A percentile compares a stretch with the other conserved stretches of the same genome.
These are phyloP conservation scores for Bradysia coprophila DNA, from an alignment of 1,140 invertebrate genomes.

Conservation along the genomic window DNA sequence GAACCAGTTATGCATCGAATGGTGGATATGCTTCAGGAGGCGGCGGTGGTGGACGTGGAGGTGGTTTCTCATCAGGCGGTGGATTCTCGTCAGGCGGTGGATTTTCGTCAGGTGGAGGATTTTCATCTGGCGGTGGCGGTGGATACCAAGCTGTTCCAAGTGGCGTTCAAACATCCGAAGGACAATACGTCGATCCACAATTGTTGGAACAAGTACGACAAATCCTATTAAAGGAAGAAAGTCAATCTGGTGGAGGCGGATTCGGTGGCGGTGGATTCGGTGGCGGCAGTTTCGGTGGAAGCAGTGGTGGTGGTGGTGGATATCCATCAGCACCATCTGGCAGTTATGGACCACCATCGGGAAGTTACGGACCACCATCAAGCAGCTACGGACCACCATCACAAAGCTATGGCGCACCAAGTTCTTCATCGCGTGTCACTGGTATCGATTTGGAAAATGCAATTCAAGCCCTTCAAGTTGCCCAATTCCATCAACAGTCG, in stretches of 20 bases:
- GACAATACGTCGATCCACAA: conserved; percentile 53
- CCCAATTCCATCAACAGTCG: conserved; percentile 35
- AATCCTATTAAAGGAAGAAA: conserved; percentile 62
- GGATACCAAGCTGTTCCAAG: conserved; percentile 50
- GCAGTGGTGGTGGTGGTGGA: conserved; percentile 24
- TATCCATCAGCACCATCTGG: conserved; percentile 29
- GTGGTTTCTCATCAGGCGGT: conserved; percentile 21
- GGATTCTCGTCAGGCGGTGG: conserved; percentile 33
- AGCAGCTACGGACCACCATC: conserved; percentile 32
- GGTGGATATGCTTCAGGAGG: conserved; percentile 26
- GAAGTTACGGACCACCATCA: conserved; percentile 28
- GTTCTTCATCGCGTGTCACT: conserved; percentile 32
- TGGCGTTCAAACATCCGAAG: conserved; percentile 54
- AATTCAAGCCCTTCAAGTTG: conserved; percentile 43
- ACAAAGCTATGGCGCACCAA: conserved; percentile 31
- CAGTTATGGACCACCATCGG: conserved; percentile 32
- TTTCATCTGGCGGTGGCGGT: conserved; percentile 34
- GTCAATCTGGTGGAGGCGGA: conserved; percentile 26
- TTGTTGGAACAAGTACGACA: conserved; percentile 62
- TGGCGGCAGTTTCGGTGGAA: conserved; percentile 22
- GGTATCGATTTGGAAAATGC: conserved; percentile 41
- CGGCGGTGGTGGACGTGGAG: conserved; percentile 16
- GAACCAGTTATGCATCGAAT: conserved; percentile 9
- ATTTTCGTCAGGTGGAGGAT: conserved; percentile 14
- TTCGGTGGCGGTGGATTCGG: conserved; percentile 24